phyloP scores from a whole-genome alignment of 2,797 vertebrate genomes.

The Aulostomus chinensis region DNA sequence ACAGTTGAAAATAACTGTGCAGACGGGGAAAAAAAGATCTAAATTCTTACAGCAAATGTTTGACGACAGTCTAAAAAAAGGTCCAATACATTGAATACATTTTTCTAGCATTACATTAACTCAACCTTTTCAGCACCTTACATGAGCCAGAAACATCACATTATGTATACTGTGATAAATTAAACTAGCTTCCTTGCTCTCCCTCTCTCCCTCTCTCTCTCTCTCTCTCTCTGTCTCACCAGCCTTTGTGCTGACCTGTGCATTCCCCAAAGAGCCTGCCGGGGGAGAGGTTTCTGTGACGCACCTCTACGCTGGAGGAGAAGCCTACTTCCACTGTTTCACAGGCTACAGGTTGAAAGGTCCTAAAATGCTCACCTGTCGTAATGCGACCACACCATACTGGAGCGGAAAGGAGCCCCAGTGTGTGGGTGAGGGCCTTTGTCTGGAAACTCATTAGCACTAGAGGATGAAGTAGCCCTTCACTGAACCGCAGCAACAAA shows the following conservation, averaged over 20 bases:
- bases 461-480: not conserved
- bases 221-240: not conserved
- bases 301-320: conserved; percentile 89
- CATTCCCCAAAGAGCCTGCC: conserved; percentile 85
- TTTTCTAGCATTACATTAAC: too few species aligned
- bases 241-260: conserved; percentile 93
- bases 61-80: too few species aligned
- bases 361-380: conserved; percentile 83
- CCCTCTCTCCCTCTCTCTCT: too few species aligned
- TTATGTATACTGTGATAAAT: too few species aligned
- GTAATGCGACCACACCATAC: conserved; percentile 93
- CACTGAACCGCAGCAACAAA: conserved; percentile 6
- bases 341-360: conserved; percentile 91
- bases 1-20: too few species aligned
- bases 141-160: too few species aligned
- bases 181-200: too few species aligned
- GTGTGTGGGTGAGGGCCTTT: conserved; percentile 85
- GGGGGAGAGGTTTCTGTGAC: conserved; percentile 91
- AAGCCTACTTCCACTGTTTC: conserved; percentile 88
- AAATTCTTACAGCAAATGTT: too few species aligned
- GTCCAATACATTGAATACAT: too few species aligned
- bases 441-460: not conserved
- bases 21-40: too few species aligned
- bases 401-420: conserved; percentile 90
- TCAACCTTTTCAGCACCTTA: too few species aligned